Evolutionary conservation across 2,113 vertebrate genomes (phyloP), one percentile per base, ranked within the genome.

Genomic region (Otus sunia): DNA sequence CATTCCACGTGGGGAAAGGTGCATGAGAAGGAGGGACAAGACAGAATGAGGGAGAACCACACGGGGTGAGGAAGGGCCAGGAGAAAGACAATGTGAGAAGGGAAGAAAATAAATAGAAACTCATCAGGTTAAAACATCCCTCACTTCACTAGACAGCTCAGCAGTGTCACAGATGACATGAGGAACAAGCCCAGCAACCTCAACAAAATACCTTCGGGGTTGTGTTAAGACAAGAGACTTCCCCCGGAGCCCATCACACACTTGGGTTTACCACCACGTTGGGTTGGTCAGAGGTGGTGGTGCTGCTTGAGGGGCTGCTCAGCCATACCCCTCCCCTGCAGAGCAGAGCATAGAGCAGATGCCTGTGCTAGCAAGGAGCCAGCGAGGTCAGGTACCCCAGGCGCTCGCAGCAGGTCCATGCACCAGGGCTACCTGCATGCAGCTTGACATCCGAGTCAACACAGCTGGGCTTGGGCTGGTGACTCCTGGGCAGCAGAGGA

Each of bases 391-490:
- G 50, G 60, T 9, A 37, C 37, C 45, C 23, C 64, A 29, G 53
- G 52, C 1, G 0, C 66, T 32, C 6, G 4, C 77, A 52, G 72
- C 32, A 32, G 67, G 29, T 52, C 80, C 16, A 0, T 43, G 34
- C 45, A 7, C 10, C 20, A 36, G 30, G 18, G 27, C 45, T 3
- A 4, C 0, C 0, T 30, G 67, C 53, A 37, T 2, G 1, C 27
- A 84, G 25, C 50, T 92, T 5, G 0, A 36, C 64, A 20, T 23
- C 62, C 5, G 21, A 66, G 52, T n/a, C 62, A 16, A 18, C 52
- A 14, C 50, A 50, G 26, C 80, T 41, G 59, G 68, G 32, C 74
- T 45, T 37, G 69, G 27, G 7, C 10, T 2, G 0, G 19, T 2
- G 41, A 4, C 37, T 49, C 45, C 58, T 19, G 59, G n/a, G 26